Base-by-base conservation (phyloP, 2,888 invertebrate species). In the Drosophila quinaria region DNA sequence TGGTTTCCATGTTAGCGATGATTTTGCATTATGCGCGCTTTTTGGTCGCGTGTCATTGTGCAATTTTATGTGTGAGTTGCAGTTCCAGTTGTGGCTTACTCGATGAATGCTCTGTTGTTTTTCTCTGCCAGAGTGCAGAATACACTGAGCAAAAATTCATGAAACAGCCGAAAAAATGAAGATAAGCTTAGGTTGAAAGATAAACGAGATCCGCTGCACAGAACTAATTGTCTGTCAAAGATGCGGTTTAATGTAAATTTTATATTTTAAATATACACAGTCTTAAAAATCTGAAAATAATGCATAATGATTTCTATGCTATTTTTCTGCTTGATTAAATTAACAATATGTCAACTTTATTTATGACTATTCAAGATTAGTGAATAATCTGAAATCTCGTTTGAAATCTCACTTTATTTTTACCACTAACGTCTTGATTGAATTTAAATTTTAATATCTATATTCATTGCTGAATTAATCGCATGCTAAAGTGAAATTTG, bases 1-100 rank as follows among this genome's bases (percentile, higher is more conserved):
- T 54, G 54, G 63, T 75, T 78, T 64, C 56, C 55, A 69, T 71
- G 70, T 44, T 70, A 59, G 61, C 70, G 62, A 68, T 72, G 73
- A 79, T 72, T 79, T 70, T 64, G 77, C 63, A 69, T 59, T 64
- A 70, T 76, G 66, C 67, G 71, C 47, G 52, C 39, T 44, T 66
- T 58, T 49, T 64, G 61, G 15, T 51, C 64, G 68, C 69, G 51
- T 54, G 65, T 62, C 64, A 62, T 49, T 66, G 13, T 65, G 64
- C 47, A 50, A 65, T 70, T 74, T 65, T 41, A 62, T 65, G 51
- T 51, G 49, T 37, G 41, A 19, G 54, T 47, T n/a, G 42, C 31
- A 13, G 56, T 37, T 62, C 41, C 33, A 15, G 35, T 31, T 52
- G 29, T 17, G 4, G 22, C 41, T 49, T 42, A 29, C 15, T 41